Evolutionary conservation across 1,140 invertebrate species (phyloP).

Genomic region (Tribolium madens): DNA sequence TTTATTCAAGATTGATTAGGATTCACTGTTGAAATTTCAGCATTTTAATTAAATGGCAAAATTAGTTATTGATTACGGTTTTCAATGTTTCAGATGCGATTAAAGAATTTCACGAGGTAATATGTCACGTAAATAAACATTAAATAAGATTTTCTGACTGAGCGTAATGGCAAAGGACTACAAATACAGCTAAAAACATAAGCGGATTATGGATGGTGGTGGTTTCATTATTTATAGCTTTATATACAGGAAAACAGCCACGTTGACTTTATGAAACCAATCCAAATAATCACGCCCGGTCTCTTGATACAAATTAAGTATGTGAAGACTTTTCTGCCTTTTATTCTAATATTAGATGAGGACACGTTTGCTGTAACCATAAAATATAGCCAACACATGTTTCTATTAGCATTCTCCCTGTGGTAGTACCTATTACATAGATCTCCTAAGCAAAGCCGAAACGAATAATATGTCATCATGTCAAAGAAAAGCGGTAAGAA

Average conservation of each 20-base stretch:
- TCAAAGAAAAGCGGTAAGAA: background rate
- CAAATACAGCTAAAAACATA: constrained; percentile 23
- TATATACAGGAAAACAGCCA: background rate
- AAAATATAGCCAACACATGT: constrained; percentile 36
- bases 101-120: constrained; percentile 7
- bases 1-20: too few species aligned
- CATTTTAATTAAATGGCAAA: background rate
- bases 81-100: background rate
- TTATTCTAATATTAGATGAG: constrained; percentile 25
- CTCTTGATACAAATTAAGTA: constrained; percentile 21
- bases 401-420: constrained; percentile 28
- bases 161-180: constrained; percentile 33
- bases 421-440: constrained; percentile 2
- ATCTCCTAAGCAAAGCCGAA: background rate
- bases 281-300: constrained; percentile 4
- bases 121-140: constrained; percentile 33
- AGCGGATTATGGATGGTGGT: constrained; percentile 31
- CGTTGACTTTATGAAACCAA: background rate
- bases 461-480: background rate
- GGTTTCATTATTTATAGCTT: constrained; percentile 24
- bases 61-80: background rate
- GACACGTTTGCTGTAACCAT: background rate
- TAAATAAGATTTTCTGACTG: background rate
- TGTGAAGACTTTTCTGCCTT: background rate
- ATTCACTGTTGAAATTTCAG: background rate